Evolutionary conservation across 2,888 invertebrate genomes (phyloP).

Genomic region (Zelleria hepariella): DNA sequence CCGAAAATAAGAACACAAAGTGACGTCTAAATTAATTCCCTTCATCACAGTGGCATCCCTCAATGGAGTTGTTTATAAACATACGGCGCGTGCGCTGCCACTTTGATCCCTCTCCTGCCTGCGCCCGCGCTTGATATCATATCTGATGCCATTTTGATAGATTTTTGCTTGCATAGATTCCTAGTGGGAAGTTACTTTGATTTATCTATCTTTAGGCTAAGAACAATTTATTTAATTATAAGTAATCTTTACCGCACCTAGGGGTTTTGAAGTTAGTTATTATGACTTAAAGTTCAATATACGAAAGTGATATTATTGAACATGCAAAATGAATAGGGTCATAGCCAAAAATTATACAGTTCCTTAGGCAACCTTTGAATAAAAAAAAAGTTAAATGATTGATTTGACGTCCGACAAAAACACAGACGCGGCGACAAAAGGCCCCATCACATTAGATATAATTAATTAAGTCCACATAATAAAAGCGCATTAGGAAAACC

Average conservation of each 20-base stretch:
- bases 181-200: no score
- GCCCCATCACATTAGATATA: constrained; percentile 49
- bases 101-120: constrained; percentile 27
- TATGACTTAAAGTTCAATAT: neutral
- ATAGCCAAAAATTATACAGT: neutral
- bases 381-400: neutral
- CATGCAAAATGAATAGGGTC: neutral
- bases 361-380: neutral
- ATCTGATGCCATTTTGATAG: neutral
- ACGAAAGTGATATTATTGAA: neutral
- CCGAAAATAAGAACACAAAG: neutral
- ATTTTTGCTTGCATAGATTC: no score
- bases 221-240: no score
- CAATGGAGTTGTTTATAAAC: constrained; percentile 29
- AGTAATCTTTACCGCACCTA: no score
- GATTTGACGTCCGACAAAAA: constrained; percentile 13
- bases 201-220: no score
- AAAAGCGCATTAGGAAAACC: constrained; percentile 29
- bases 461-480: constrained; percentile 58
- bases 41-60: neutral
- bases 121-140: constrained; percentile 21
- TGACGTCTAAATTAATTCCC: constrained; percentile 5
- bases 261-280: no score
- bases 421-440: constrained; percentile 22
- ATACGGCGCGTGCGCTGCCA: constrained; percentile 16